Base-by-base conservation (phyloP, 2,797 vertebrate genomes). In the Alosa sapidissima region DNA sequence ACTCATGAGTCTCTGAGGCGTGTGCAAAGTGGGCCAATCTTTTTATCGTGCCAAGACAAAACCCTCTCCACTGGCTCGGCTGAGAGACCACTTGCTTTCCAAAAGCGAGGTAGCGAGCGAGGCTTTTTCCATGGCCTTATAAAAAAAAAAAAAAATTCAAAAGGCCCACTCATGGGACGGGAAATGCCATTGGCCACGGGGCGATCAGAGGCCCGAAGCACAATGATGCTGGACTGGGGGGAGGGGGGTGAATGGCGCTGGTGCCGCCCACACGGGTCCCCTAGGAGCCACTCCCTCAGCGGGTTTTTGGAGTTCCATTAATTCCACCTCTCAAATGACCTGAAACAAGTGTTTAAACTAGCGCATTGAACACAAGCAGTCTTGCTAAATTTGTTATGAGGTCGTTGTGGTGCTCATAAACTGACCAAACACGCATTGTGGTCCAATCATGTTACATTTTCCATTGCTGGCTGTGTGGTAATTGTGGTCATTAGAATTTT, bases 11-110 rank as follows among this genome's bases (percentile, higher is more conserved):
- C 72, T 78, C 72, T 47, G 36, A 16, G 72, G 72, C 41, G 36
- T 14, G 68, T 75, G 68, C 3, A 4, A 19, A 75, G 16, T 5
- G 14, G 68, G 68, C 68, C 68, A 45, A 78, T 78, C 72, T 78
- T 78, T 78, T 78, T 45, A 78, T 78, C 72, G 72, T 8, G 72
- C 72, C 72, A 78, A 47, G 72, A 78, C 72, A 78, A 78, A 47
- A 47, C 41, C 72, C 72, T 78, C 72, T 78, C 72, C 36, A 78
- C 41, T 78, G 36, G 72, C 36, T 78, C 72, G 19, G 41, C 28
- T 5, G 16, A 45, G 72, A 47, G 72, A 78, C 47, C 72, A 78
- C 16, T 21, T 14, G 16, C 72, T 78, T 36, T 21, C 72, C 72
- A 78, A 78, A 78, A 36, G 19, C 41, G 16, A 47, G 72, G 72